phyloP scores from a whole-genome alignment of 2,797 vertebrate species.

The Syngnathus rostellatus region DNA sequence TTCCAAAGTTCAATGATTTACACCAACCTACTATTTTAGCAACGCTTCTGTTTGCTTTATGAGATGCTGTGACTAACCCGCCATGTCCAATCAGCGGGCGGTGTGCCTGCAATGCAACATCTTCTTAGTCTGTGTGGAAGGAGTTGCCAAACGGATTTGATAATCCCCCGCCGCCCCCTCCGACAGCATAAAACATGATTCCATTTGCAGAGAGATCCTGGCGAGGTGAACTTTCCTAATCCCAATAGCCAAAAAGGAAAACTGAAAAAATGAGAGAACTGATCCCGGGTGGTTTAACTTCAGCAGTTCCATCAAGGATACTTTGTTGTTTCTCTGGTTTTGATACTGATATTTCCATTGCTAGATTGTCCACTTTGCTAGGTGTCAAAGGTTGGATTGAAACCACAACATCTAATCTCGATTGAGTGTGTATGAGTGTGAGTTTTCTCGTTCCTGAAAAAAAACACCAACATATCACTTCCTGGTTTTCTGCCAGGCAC shows the following conservation, averaged over 20 bases:
- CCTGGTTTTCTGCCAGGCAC: not conserved
- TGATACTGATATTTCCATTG: no score
- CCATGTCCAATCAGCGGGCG: conserved; percentile 42
- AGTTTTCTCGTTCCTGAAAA: not conserved
- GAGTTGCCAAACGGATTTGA: conserved; percentile 50
- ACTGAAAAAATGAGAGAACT: conserved; percentile 33
- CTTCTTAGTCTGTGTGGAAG: conserved; percentile 36
- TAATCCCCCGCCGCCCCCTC: conserved; percentile 35
- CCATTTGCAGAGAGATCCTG: conserved; percentile 35
- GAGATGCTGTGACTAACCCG: conserved; percentile 44
- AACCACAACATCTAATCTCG: not conserved
- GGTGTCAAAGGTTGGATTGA: conserved; percentile 2
- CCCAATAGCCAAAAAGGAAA: conserved; percentile 26
- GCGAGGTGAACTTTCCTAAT: conserved; percentile 50
- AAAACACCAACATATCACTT: not conserved
- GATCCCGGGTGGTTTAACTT: conserved; percentile 38
- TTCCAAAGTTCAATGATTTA: conserved; percentile 10
- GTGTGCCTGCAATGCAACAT: conserved; percentile 40
- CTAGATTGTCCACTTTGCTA: not conserved
- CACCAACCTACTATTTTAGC: conserved; percentile 12
- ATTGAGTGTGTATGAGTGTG: not conserved
- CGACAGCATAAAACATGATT: conserved; percentile 43
- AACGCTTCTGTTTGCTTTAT: conserved; percentile 26
- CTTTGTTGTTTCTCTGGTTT: conserved; percentile 1
- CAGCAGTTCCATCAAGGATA: conserved; percentile 26